Percentiles rank a stretch among this genome's conserved stretches.
These are phyloP conservation scores for Polyploca ridens DNA, from an alignment of 2,888 invertebrate species.

Conservation along the genomic window DNA sequence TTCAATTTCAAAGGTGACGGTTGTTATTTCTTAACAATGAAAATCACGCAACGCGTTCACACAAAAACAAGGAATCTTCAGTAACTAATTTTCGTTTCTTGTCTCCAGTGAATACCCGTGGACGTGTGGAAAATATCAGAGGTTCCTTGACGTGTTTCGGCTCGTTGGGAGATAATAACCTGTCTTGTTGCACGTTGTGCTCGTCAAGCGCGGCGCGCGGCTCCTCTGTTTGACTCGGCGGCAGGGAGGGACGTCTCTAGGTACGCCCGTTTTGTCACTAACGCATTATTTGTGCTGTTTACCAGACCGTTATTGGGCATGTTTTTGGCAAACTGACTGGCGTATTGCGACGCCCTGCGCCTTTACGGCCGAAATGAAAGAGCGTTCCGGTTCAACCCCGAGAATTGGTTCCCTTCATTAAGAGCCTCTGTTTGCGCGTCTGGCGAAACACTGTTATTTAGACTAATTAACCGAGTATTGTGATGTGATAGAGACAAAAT, in stretches of 20 bases:
- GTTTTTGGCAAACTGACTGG: conserved; percentile 78
- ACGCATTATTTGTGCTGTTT: conserved; percentile 82
- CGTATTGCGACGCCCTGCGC: conserved; percentile 69
- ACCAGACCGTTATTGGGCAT: conserved; percentile 80
- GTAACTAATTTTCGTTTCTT: conserved; percentile 82
- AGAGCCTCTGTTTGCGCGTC: conserved; percentile 79
- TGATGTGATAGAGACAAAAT: conserved; percentile 69
- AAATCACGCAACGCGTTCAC: conserved; percentile 79
- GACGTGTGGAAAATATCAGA: conserved; percentile 83
- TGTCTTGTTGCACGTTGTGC: conserved; percentile 77
- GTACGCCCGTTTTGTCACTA: conserved; percentile 71
- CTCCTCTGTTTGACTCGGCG: conserved; percentile 45
- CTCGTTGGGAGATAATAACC: conserved; percentile 79
- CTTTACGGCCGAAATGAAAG: conserved; percentile 73
- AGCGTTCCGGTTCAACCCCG: conserved; percentile 69
- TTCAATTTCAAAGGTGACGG: conserved; percentile 78
- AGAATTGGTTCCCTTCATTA: conserved; percentile 80
- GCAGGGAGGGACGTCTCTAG: conserved; percentile 56
- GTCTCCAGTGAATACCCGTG: conserved; percentile 79
- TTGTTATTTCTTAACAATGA: conserved; percentile 81
- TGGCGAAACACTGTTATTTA: conserved; percentile 79
- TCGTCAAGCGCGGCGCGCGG: conserved; percentile 73
- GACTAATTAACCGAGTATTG: conserved; percentile 79
- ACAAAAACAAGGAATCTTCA: conserved; percentile 78
- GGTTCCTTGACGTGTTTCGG: conserved; percentile 73